A percentile compares a stretch with the other conserved stretches of the same genome.
Evolutionary conservation across 2,888 invertebrate genomes (phyloP).

Genomic region (Myopa testacea): DNA sequence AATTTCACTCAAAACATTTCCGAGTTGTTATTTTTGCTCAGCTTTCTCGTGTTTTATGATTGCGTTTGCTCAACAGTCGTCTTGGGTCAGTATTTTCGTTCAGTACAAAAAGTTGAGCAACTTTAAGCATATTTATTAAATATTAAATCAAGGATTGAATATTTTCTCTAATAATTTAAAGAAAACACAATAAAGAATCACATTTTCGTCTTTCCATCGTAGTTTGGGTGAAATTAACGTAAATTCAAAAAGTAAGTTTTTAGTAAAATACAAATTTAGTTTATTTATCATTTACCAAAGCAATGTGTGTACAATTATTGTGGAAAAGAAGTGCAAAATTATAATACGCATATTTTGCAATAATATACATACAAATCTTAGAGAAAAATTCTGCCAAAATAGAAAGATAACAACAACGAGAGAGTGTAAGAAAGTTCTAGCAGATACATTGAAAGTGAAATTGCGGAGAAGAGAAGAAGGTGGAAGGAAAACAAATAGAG

Average conservation of each 20-base stretch:
- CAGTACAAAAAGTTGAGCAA: slow-evolving; percentile 46
- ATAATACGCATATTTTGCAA: not conserved
- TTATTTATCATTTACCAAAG: not conserved
- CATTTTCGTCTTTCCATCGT: not conserved
- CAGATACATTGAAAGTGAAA: not conserved
- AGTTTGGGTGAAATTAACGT: not conserved
- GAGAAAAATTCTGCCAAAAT: not conserved
- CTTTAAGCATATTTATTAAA: slow-evolving; percentile 13
- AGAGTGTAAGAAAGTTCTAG: not conserved
- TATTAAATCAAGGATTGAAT: slow-evolving; percentile 30
- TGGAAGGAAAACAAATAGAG: not conserved
- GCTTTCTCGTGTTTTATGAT: slow-evolving; percentile 9
- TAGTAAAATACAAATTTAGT: not conserved
- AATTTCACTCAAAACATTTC: slow-evolving; percentile 39
- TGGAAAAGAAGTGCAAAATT: too few species aligned
- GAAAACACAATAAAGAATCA: not conserved
- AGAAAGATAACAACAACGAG: not conserved
- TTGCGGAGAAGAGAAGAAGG: not conserved
- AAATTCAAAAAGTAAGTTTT: not conserved
- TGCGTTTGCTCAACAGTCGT: slow-evolving; percentile 51
- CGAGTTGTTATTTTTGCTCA: slow-evolving; percentile 26
- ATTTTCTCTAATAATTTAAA: slow-evolving; percentile 9
- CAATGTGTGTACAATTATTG: too few species aligned
- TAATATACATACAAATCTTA: not conserved
- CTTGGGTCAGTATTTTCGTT: slow-evolving; percentile 55